phyloP scores from a whole-genome alignment of 1,140 invertebrate species.

The Muscidifurax raptorellus region DNA sequence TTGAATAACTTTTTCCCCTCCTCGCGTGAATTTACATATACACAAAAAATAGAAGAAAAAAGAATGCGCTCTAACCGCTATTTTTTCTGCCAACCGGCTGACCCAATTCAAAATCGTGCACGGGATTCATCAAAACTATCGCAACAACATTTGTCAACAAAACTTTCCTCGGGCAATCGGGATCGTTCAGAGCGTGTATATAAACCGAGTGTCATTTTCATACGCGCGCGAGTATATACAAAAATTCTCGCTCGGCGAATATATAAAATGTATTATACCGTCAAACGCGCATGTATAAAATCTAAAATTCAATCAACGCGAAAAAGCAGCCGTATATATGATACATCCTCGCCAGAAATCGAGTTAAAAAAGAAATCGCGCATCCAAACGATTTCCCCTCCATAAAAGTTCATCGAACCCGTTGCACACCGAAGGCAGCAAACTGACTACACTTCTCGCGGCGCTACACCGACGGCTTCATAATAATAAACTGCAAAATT shows the following conservation, averaged over 20 bases:
- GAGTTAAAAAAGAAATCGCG: not conserved
- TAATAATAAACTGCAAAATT: conserved; percentile 26
- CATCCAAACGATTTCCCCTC: not conserved
- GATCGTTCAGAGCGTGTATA: not conserved
- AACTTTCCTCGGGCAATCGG: not conserved
- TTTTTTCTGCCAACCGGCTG: not conserved
- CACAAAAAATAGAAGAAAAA: not conserved
- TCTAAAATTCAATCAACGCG: too few species aligned
- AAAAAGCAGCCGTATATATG: not conserved
- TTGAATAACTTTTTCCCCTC: not conserved
- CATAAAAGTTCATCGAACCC: not conserved
- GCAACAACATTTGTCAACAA: not conserved
- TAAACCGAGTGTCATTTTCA: too few species aligned
- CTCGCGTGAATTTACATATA: not conserved
- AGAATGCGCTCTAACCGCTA: not conserved
- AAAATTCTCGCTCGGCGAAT: too few species aligned
- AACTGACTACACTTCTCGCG: not conserved
- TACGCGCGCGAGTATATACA: too few species aligned
- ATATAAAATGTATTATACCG: too few species aligned
- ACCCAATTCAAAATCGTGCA: conserved; percentile 15
- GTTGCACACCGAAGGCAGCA: too few species aligned
- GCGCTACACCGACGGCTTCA: not conserved
- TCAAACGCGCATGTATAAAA: too few species aligned
- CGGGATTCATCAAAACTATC: conserved; percentile 2
- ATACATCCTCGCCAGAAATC: not conserved